These are phyloP conservation scores for Crenichthys baileyi DNA, from an alignment of 2,797 vertebrate genomes.

Conservation along the genomic window DNA sequence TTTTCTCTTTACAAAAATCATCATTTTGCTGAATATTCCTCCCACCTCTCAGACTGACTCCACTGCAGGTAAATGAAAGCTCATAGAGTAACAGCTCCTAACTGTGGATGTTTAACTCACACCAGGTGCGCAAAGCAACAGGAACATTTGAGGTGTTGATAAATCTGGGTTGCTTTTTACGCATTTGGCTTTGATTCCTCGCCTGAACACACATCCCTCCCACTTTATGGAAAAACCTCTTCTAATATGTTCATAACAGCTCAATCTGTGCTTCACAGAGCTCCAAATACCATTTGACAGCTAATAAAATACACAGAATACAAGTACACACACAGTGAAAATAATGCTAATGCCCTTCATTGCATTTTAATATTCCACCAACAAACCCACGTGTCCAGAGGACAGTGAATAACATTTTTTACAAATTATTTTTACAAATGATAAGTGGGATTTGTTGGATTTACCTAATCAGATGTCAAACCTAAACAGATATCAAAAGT, in stretches of 20 bases:
- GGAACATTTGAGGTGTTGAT: neutral
- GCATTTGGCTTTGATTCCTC: conserved; percentile 21
- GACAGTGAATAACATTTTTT: neutral
- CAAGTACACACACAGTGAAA: neutral
- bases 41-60: conserved; percentile 7
- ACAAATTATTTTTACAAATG: neutral
- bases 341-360: neutral
- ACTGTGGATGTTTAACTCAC: neutral
- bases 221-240: conserved; percentile 1
- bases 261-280: neutral
- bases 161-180: neutral
- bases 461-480: too few relatives aligned
- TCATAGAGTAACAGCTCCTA: neutral
- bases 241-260: conserved; percentile 7
- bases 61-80: neutral
- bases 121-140: neutral
- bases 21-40: neutral
- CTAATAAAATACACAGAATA: neutral
- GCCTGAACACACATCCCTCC: neutral
- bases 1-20: conserved; percentile 11
- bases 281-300: neutral
- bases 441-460: neutral
- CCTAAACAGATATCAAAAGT: too few relatives aligned
- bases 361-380: neutral
- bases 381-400: neutral